Percentiles rank a stretch among this genome's conserved stretches.
Conservation (phyloP, 2,113 vertebrate species). For the Oncorhynchus nerka region DNA sequence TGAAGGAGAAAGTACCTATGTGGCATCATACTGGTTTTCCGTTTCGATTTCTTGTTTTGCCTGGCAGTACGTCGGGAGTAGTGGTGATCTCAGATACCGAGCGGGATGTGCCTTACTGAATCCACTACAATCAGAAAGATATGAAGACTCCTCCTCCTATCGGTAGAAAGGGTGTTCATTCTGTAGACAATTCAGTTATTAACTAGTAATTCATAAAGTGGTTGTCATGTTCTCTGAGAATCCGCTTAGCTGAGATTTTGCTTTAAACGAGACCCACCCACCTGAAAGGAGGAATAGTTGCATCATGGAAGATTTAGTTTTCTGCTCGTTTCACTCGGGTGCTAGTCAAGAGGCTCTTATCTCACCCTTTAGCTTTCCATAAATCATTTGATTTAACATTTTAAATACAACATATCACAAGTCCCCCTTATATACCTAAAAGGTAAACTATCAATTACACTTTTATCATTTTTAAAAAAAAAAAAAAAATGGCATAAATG, state of each 20-base stretch:
- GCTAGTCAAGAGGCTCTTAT: not conserved
- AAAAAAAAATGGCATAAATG: too few relatives aligned
- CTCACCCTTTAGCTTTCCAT: not conserved
- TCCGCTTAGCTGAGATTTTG: not conserved
- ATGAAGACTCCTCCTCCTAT: constrained; percentile 49
- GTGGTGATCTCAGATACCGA: constrained; percentile 58
- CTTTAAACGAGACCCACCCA: constrained; percentile 23
- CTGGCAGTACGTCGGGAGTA: constrained; percentile 55
- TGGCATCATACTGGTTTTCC: constrained; percentile 65
- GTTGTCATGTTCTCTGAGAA: not conserved
- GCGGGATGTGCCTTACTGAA: constrained; percentile 77
- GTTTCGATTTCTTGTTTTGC: constrained; percentile 56
- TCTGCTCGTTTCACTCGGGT: not conserved
- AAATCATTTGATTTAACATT: not conserved
- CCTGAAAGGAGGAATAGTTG: not conserved
- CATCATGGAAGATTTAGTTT: constrained; percentile 7
- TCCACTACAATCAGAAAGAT: constrained; percentile 59
- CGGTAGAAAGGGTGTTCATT: constrained; percentile 44
- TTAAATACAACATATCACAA: not conserved
- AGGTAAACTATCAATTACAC: not conserved
- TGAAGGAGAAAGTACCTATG: constrained; percentile 54
- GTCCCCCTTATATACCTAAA: not conserved
- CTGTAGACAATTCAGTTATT: constrained; percentile 35
- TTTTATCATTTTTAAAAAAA: not conserved
- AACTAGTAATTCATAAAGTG: not conserved